Conservation (phyloP, 2,113 vertebrate genomes). For the Bubo bubo region DNA sequence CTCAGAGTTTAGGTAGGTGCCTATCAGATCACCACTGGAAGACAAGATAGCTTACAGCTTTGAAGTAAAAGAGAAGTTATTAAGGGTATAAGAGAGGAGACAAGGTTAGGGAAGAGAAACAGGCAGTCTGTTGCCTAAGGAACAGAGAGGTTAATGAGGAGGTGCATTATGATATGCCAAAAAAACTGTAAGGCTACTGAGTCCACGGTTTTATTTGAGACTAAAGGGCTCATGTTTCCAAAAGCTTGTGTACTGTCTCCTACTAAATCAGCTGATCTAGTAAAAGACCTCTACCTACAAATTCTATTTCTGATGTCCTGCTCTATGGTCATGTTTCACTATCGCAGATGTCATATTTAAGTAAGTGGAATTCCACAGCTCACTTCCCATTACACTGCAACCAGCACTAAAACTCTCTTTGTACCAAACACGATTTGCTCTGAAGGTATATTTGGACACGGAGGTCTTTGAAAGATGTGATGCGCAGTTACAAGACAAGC, state of each 20-base stretch:
- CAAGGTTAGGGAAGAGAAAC: background rate
- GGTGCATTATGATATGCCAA: background rate
- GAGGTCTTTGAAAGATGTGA: background rate
- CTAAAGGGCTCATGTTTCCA: background rate
- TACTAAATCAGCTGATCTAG: background rate
- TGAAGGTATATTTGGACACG: background rate
- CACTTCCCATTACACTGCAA: rapidly evolving
- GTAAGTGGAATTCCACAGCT: background rate
- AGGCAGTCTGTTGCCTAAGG: background rate
- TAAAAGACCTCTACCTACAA: background rate
- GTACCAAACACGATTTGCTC: background rate
- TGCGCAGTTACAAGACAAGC: background rate
- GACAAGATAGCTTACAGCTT: background rate
- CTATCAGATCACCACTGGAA: background rate
- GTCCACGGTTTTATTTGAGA: background rate
- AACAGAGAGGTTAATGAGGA: background rate
- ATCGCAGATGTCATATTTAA: background rate
- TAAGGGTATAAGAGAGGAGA: background rate
- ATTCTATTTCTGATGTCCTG: background rate
- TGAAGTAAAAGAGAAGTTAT: background rate
- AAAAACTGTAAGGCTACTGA: background rate
- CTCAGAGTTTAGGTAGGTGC: background rate
- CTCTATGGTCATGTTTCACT: background rate
- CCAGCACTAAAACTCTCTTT: background rate
- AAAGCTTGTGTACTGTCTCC: background rate